Base-by-base conservation (phyloP, 2,113 vertebrate species). In the Ranitomeya imitator region DNA sequence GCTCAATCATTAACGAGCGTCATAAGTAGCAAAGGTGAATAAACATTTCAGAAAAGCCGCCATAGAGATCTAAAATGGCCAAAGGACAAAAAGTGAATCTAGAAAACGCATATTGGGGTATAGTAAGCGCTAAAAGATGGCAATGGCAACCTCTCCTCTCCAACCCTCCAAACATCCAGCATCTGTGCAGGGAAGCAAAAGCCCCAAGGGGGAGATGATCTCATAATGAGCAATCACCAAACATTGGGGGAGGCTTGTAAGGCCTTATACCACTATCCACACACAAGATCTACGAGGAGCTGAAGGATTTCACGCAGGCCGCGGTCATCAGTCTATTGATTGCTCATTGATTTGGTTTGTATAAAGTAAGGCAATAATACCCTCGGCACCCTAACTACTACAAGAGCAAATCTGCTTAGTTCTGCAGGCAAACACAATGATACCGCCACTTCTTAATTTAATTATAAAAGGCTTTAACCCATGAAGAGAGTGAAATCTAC, bases 291-390 rank as follows among this genome's bases (percentile, higher is more conserved):
- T 74, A 37, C 18, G 11, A 45, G 71, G 2, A 74, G 31, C 73
- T 76, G 73, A 21, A 21, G 71, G 71, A 18, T 18, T 3, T 18
- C 4, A 4, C 69, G 16, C 4, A 1, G 37, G 37, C 73, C 45
- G 2, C 45, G 45, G 73, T 76, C 51, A 65, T 65, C 60, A 59
- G 78, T 26, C 78, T 60, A 80, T 80, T 80, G 78, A 80, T 80
- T 21, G 78, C 7, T 16, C 2, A 80, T 80, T 80, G 52, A 80
- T 80, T 80, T 13, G 0, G 1, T 26, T 31, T 14, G 55, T 60
- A 59, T 59, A 80, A 80, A 59, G 3, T 11, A n/a, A 31, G 78
- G 23, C 55, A 23, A 59, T 59, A 59, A 51, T 52, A 8, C 54
- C 78, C 21, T 2, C 54, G 2, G 78, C 55, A 21, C 55, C 0